These are phyloP conservation scores for Clarias macrocephalus DNA, from an alignment of 2,113 vertebrate genomes.

Conservation along the genomic window DNA sequence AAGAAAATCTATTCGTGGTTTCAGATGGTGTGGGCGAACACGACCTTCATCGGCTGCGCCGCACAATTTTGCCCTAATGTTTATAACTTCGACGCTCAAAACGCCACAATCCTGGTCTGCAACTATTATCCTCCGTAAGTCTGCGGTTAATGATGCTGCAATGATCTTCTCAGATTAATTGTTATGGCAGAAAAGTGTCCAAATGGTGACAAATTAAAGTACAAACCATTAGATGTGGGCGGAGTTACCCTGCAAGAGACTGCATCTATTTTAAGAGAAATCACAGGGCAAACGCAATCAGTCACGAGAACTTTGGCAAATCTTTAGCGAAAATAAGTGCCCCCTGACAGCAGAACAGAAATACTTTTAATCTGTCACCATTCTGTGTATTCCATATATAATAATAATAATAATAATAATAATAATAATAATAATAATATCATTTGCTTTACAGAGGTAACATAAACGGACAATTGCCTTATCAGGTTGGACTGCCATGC, in stretches of 20 bases:
- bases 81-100: not conserved
- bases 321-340: not conserved
- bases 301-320: too few relatives aligned
- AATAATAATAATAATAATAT: not conserved
- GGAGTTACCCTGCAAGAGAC: not conserved
- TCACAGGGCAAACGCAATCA: too few relatives aligned
- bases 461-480: not conserved
- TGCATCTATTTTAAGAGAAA: not conserved
- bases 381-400: not conserved
- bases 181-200: not conserved
- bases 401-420: not conserved
- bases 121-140: constrained; percentile 54
- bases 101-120: constrained; percentile 48
- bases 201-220: not conserved
- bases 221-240: not conserved
- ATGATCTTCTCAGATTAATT: not conserved
- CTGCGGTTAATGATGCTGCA: not conserved
- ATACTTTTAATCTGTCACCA: not conserved
- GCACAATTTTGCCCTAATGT: constrained; percentile 33
- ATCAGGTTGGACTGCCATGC: not conserved
- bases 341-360: constrained; percentile 64
- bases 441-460: not conserved
- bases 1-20: not conserved
- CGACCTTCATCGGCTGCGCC: constrained; percentile 44
- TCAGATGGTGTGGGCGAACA: constrained; percentile 56